phyloP scores from a whole-genome alignment of 2,888 invertebrate genomes.

The Uloborus plumipes region DNA sequence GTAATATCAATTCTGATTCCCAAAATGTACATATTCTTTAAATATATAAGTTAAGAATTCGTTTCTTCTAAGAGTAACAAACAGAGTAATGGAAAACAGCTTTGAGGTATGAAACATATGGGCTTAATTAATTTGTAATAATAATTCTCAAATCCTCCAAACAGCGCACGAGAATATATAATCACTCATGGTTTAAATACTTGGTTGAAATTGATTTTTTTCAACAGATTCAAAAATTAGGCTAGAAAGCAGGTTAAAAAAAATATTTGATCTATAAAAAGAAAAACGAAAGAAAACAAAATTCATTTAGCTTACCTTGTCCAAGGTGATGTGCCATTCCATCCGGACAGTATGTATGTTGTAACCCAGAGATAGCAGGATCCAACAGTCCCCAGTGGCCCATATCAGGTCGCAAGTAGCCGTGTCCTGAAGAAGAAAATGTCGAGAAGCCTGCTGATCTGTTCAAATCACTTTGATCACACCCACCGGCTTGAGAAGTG shows the following conservation, averaged over 20 bases:
- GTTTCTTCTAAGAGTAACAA: no score
- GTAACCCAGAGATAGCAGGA: slow-evolving; percentile 42
- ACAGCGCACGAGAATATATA: no score
- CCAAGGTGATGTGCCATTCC: slow-evolving; percentile 56
- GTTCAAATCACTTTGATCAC: slow-evolving; percentile 53
- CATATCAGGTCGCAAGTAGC: slow-evolving; percentile 60
- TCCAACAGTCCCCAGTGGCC: slow-evolving; percentile 55
- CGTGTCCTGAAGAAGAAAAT: slow-evolving; percentile 51
- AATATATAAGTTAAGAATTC: no score
- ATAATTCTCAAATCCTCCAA: no score
- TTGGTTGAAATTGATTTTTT: not conserved
- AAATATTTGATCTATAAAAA: no score
- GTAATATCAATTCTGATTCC: no score
- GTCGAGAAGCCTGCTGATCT: slow-evolving; percentile 52
- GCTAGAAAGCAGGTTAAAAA: no score
- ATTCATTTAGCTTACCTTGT: slow-evolving; percentile 45
- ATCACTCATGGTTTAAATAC: not conserved
- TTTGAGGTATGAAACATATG: no score
- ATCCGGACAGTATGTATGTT: slow-evolving; percentile 54
- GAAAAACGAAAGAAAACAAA: not conserved
- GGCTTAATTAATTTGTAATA: no score
- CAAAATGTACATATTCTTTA: no score
- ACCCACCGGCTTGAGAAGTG: slow-evolving; percentile 40
- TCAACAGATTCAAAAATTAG: no score
- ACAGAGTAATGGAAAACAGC: no score